Percentiles rank a stretch among this genome's conserved stretches.
phyloP scores from a whole-genome alignment of 2,113 vertebrate species.

The Rhegmatorhina hoffmannsi region DNA sequence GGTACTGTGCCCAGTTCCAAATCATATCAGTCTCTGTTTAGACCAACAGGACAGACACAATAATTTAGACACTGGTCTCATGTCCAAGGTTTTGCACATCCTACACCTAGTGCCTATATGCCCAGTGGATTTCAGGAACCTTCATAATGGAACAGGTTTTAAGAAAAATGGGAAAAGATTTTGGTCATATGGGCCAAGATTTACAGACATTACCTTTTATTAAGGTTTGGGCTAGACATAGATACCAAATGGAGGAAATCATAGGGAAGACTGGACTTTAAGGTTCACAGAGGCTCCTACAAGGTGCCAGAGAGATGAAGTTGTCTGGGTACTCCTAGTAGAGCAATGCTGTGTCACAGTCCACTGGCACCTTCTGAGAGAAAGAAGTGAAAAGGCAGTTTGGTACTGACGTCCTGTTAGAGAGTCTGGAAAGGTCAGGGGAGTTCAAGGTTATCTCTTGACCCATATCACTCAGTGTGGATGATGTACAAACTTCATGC shows the following conservation, averaged over 20 bases:
- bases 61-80: background rate
- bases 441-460: background rate
- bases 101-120: background rate
- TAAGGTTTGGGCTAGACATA: background rate
- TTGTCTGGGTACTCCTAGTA: background rate
- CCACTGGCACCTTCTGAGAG: background rate
- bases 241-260: background rate
- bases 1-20: background rate
- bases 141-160: background rate
- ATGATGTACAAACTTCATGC: background rate
- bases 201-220: background rate
- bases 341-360: background rate
- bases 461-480: accelerated
- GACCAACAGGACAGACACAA: background rate
- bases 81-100: background rate
- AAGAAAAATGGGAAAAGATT: background rate
- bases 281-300: background rate
- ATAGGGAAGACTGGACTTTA: background rate
- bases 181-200: background rate
- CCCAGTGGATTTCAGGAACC: background rate
- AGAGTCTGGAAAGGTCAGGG: background rate
- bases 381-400: background rate
- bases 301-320: background rate
- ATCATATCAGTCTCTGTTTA: background rate
- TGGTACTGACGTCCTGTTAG: background rate